Evolutionary conservation across 2,113 vertebrate species (phyloP), one percentile per base, ranked within the genome.

Genomic region (Falco punctatus): DNA sequence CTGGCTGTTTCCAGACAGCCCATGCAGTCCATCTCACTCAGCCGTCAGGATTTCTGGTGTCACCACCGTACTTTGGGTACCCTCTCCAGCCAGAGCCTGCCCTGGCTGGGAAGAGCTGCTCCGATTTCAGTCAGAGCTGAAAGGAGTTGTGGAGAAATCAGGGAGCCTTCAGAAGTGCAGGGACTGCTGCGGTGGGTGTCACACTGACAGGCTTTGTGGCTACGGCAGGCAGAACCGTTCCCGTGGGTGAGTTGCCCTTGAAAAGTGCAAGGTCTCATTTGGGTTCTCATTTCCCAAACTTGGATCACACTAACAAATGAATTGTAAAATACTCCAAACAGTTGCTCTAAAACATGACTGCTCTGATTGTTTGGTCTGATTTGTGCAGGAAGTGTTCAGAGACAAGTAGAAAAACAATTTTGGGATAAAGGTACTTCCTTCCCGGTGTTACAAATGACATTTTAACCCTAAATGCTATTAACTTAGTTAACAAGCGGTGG

Each of bases 81-180:
- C 98, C 99, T 2, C 94, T 99, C 75, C 99, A 99, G 94, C 97
- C 99, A 6, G 99, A 99, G 62, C 96, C 98, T n/a, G 98, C 98
- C 15, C 46, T 98, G 5, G 94, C 97, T 1, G 98, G 98, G 87
- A 99, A 99, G 93, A 98, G 98, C 94, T 99, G 99, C 71, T 98
- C 98, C 1, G 99, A 99, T 91, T 99, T 99, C 84, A 97, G 98
- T 72, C 99, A 99, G 97, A 99, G 98, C 94, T 99, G 98, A 99
- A 94, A 71, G 85, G 64, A 48, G 77, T 14, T 8, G 21, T 18
- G 35, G 7, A 5, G 48, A 55, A 32, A 12, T 4, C 19, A 2
- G 0, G 4, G 20, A 27, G 46, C 35, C 18, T 33, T 35, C 1
- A 2, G 38, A 66, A 71, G 73, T 16, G 5, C 65, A 49, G 65